Evolutionary conservation across 2,888 invertebrate genomes (phyloP), one percentile per base, ranked within the genome.

Genomic region (Himalopsyche tibetana): DNA sequence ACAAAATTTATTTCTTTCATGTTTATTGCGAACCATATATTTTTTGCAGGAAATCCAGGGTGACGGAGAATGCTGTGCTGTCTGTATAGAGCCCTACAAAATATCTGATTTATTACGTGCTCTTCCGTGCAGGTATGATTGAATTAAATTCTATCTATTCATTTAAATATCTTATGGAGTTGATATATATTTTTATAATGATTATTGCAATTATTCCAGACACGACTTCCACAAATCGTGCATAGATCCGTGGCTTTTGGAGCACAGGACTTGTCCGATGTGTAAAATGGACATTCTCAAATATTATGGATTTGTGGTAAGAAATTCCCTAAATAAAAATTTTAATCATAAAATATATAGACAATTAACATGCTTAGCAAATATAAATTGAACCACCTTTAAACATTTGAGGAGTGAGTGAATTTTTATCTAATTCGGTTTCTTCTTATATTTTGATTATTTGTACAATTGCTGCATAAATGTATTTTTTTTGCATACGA

Each of bases 271-370:
- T 55, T 99, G 98, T 92, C 98, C 98, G 12, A 98, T 99, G 98
- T 99, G 98, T 93, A 98, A 98, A 92, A 96, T 97, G 95, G 98
- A 99, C 92, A 98, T 99, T 89, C 94, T 99, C 88, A 96, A 98
- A 90, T 96, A 96, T 91, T 97, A 97, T 90, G 97, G 97, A 89
- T 96, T 96, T 92, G 96, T 96, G 95, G 97, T 96, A 91, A 95
- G 96, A 82, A 82, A 4, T n/a, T 36, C 0, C 19, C 3, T 8
- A 2, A 15, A 15, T 51, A 2, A 15, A 51, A 1, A 51, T 15
- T 45, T 45, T 9, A 45, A 45, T 5, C 9, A 42, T 42, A 2
- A 42, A 42, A 3, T 2, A 28, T 28, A 28, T 28, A 28, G 28
- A 28, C 28, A 28, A 28, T 28, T 28, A 1, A 28, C 28, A 28